Conservation (phyloP, 2,888 invertebrate species). For the Formica aserva region DNA sequence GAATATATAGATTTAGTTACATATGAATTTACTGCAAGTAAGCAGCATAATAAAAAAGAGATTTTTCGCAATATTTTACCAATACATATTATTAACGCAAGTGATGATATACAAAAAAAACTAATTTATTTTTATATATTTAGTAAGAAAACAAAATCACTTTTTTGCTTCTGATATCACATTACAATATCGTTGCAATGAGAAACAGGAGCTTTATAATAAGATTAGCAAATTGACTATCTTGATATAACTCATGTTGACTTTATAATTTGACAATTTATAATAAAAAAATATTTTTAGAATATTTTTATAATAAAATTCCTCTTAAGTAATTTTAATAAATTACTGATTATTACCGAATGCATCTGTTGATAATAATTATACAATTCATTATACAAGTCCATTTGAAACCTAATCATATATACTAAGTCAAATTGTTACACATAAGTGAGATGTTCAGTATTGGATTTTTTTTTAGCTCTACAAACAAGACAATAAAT, state of each 20-base stretch:
- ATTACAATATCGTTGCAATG: not conserved
- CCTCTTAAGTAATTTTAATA: slow-evolving; percentile 1
- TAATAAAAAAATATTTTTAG: no score
- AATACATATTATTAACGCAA: not conserved
- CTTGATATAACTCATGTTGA: slow-evolving; percentile 20
- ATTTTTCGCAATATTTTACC: not conserved
- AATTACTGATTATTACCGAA: slow-evolving; percentile 16
- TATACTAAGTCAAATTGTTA: slow-evolving; percentile 24
- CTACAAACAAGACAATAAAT: slow-evolving; percentile 68
- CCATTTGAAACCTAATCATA: not conserved
- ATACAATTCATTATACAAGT: not conserved
- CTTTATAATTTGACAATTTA: slow-evolving; percentile 18
- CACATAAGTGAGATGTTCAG: slow-evolving; percentile 10
- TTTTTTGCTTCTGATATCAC: not conserved
- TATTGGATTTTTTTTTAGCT: slow-evolving; percentile 24
- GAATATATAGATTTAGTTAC: not conserved
- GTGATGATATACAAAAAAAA: not conserved
- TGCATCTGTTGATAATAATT: slow-evolving; percentile 14
- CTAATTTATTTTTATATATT: not conserved
- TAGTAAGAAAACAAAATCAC: not conserved
- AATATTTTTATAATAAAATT: not conserved
- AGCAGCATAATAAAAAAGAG: not conserved
- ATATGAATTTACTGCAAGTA: not conserved
- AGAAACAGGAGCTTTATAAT: not conserved
- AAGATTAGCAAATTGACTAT: slow-evolving; percentile 4